Base-by-base conservation (phyloP, 2,113 vertebrate species). In the Aspidoscelis tigris region DNA sequence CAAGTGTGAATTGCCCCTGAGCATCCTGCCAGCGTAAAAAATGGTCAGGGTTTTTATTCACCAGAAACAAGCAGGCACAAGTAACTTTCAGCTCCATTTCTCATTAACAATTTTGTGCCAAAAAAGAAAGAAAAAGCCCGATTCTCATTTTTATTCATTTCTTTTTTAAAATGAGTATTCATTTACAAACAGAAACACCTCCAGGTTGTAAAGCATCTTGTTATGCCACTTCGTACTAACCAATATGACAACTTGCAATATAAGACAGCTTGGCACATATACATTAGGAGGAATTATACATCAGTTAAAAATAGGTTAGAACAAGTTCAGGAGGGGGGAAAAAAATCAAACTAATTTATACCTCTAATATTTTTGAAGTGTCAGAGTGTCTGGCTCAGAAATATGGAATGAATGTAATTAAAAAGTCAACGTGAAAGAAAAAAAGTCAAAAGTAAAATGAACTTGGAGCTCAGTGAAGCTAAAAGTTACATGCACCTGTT, bases 201-300 rank as follows among this genome's bases (percentile, higher is more conserved):
- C 84, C 84, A 89, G 53, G 66, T 85, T 89, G 81, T 90, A 93
- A 93, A 94, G 89, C 76, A 82, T 89, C 86, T 90, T 93, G 85
- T 83, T 76, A 74, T 83, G 73, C 84, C 83, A 90, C 84, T 87
- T 89, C 76, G 89, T 92, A 82, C 83, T 82, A 55, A 83, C 75
- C 88, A 75, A 86, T 84, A 44, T 88, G 88, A 89, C 87, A 90
- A 83, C 76, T 78, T 92, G 86, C 77, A 84, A 86, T 90, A 84
- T 70, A 83, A 86, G 86, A 88, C 58, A 91, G 82, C 82, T 89
- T 92, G 87, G 21, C 85, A 87, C 86, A 84, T 92, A 82, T 86
- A 85, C 65, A 82, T 88, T 90, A 84, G 71, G 72, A 73, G 39
- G 88, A 92, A 79, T 61, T 76, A 66, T 64, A 76, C 85, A 81